Conservation (phyloP, 2,797 vertebrate species). For the Lagorchestes hirsutus region DNA sequence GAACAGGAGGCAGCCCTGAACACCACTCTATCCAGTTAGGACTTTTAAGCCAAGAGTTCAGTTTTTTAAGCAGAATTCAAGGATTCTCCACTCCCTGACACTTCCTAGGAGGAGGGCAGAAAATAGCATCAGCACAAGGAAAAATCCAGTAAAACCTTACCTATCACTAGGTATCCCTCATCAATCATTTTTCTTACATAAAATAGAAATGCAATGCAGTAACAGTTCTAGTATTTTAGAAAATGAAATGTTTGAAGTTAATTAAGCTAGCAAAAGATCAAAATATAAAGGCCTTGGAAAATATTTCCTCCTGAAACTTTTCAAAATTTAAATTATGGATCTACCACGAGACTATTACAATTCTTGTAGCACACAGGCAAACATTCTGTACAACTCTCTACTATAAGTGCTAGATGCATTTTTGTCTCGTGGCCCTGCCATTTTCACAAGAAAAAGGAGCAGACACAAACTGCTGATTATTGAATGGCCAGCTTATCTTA, state of each 20-base stretch:
- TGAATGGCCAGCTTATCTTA: background rate
- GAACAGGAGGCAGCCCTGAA: background rate
- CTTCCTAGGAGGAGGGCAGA: background rate
- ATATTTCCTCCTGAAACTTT: background rate
- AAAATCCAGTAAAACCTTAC: background rate
- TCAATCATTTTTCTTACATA: background rate
- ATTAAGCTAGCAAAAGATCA: background rate
- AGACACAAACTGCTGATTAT: background rate
- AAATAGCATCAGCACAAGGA: background rate
- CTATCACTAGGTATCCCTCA: background rate
- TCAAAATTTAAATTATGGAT: background rate
- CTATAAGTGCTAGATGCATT: background rate
- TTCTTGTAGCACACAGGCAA: background rate
- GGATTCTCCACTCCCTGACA: background rate
- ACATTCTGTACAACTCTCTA: background rate
- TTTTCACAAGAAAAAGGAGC: background rate
- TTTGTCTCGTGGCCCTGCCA: background rate
- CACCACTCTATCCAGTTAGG: background rate
- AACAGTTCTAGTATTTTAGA: background rate
- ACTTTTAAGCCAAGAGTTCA: background rate
- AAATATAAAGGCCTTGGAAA: background rate
- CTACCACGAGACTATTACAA: background rate
- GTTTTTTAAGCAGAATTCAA: background rate
- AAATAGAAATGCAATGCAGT: background rate
- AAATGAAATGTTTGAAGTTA: background rate